Base-by-base conservation (phyloP, 2,797 vertebrate genomes). In the Poecilia gillii region DNA sequence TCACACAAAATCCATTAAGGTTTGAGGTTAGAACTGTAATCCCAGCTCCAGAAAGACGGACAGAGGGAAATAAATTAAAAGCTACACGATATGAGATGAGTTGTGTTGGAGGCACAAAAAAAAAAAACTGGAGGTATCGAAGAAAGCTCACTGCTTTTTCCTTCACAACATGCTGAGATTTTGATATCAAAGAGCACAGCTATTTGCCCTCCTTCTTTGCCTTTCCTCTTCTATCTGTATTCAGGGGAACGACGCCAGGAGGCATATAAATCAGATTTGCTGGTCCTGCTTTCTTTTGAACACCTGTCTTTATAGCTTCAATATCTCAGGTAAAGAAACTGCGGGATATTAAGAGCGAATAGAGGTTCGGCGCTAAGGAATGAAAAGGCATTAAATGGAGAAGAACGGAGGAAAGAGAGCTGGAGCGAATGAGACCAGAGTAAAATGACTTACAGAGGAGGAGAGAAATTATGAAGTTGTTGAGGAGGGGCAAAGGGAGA, bases 221-320 rank as follows among this genome's bases (percentile, higher is more conserved):
- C 72, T 84, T 81, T 75, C 53, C 45, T 73, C 59, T 41, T 36
- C 74, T 31, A 72, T 76, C 79, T 81, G 77, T 80, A 82, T 91
- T 89, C 81, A 72, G 89, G 79, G 83, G 75, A 90, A 89, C 14
- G 73, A 86, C 62, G 79, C 89, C 89, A 79, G 85, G 46, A 92
- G 89, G 80, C 83, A 84, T 85, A 87, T 84, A 82, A 93, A 91
- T 90, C 77, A 86, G 90, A 93, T 92, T 90, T 90, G 82, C 91
- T 77, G 80, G 82, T 75, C 81, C 80, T 36, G 76, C 87, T 90
- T 89, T 89, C 89, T 87, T 90, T 91, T 91, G 88, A 94, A 93
- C 92, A 93, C 91, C 92, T 91, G 92, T 90, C 92, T 89, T 89
- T 90, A 91, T 91, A 79, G 93, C 90, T 85, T 72, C 87, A 90